phyloP scores from a whole-genome alignment of 2,113 vertebrate genomes.

The Vulpes ferrilata region DNA sequence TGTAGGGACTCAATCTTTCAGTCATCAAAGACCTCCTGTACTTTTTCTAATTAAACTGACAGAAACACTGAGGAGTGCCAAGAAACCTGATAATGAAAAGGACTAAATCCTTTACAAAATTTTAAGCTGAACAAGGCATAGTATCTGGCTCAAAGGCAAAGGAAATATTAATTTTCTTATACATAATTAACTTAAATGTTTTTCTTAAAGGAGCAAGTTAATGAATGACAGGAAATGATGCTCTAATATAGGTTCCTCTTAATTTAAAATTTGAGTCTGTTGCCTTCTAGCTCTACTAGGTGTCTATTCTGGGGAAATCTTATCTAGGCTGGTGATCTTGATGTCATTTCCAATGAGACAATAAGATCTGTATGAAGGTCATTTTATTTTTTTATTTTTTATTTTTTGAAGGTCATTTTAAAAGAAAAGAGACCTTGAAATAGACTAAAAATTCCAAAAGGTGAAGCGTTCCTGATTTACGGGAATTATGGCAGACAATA shows the following conservation, averaged over 20 bases:
- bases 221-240: neutral
- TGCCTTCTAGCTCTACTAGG: neutral
- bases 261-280: neutral
- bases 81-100: conserved; percentile 65
- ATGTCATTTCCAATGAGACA: neutral
- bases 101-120: conserved; percentile 14
- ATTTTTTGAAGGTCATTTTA: neutral
- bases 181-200: conserved; percentile 52
- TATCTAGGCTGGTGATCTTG: neutral
- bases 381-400: too few species aligned
- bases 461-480: conserved; percentile 12
- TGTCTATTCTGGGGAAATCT: neutral
- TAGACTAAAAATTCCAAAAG: neutral
- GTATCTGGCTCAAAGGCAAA: conserved; percentile 5
- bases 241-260: neutral
- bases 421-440: conserved; percentile 21
- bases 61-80: conserved; percentile 40
- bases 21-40: conserved; percentile 52
- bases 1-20: neutral
- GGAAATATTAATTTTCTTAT: conserved; percentile 48
- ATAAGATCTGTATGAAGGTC: neutral
- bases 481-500: neutral
- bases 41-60: conserved; percentile 67
- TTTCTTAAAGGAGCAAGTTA: conserved; percentile 32
- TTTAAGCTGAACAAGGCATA: conserved; percentile 38